Conservation (phyloP, 2,888 invertebrate genomes). For the Xiphydria camelus region DNA sequence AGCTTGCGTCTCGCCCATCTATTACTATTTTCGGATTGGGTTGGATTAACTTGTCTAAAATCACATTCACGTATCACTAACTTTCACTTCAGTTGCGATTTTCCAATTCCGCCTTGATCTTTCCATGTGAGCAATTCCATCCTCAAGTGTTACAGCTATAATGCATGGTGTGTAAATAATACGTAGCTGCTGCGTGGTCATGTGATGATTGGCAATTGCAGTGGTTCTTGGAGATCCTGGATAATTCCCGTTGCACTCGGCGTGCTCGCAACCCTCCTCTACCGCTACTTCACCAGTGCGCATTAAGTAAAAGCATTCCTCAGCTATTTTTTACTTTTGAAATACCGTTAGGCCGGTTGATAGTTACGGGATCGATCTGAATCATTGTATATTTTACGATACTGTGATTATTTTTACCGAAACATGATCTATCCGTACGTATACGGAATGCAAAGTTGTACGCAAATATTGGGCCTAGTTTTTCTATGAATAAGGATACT, state of each 20-base stretch:
- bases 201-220: constrained; percentile 55
- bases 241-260: constrained; percentile 58
- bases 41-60: too few species aligned
- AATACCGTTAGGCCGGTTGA: constrained; percentile 21
- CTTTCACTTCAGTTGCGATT: too few species aligned
- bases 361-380: constrained; percentile 22
- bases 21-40: too few species aligned
- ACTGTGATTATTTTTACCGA: constrained; percentile 22
- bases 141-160: not conserved
- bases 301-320: constrained; percentile 35
- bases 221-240: constrained; percentile 60
- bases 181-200: constrained; percentile 46
- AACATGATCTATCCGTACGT: not conserved
- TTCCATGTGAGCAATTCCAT: too few species aligned
- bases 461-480: too few species aligned
- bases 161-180: constrained; percentile 25
- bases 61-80: too few species aligned
- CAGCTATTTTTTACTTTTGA: constrained; percentile 19
- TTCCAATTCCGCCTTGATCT: too few species aligned
- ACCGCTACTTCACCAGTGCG: constrained; percentile 56
- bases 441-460: constrained; percentile 2
- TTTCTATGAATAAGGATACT: too few species aligned
- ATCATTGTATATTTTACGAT: constrained; percentile 23
- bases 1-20: too few species aligned
- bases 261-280: constrained; percentile 57